A percentile compares a stretch with the other conserved stretches of the same genome.
Conservation (phyloP, 2,888 invertebrate genomes). For the Helobdella robusta region DNA sequence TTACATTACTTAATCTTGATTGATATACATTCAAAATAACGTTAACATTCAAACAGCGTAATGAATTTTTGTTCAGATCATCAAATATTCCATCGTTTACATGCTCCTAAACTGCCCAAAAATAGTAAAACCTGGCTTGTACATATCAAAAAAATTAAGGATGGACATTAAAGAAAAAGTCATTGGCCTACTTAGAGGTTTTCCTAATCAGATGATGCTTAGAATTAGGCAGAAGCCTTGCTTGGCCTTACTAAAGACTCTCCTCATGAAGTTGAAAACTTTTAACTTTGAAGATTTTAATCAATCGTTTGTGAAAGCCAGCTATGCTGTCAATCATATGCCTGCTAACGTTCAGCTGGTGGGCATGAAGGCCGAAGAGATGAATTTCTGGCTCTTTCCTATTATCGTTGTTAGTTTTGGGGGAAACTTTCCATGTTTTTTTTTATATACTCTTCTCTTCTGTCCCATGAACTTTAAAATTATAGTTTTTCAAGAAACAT, state of each 20-base stretch:
- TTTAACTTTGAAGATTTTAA: constrained; percentile 38
- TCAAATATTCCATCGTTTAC: constrained; percentile 43
- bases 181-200: constrained; percentile 44
- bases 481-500: too few relatives aligned
- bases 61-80: constrained; percentile 2
- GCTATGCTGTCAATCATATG: constrained; percentile 43
- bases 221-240: constrained; percentile 44
- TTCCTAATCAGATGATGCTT: constrained; percentile 42
- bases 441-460: too few relatives aligned
- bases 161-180: constrained; percentile 42
- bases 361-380: constrained; percentile 40
- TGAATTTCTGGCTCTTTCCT: constrained; percentile 49
- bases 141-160: constrained; percentile 35
- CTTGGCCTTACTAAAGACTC: constrained; percentile 42
- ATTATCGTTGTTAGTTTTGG: constrained; percentile 47
- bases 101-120: constrained; percentile 40
- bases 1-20: too few relatives aligned
- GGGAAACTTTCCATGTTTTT: too few relatives aligned
- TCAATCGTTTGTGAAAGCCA: constrained; percentile 40
- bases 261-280: constrained; percentile 39
- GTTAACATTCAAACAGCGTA: not conserved
- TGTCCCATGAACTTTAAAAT: too few relatives aligned
- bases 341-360: constrained; percentile 41
- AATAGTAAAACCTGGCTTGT: constrained; percentile 38
- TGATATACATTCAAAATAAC: too few relatives aligned